phyloP scores from a whole-genome alignment of 2,888 invertebrate genomes.

The Trichogramma dendrolimi region DNA sequence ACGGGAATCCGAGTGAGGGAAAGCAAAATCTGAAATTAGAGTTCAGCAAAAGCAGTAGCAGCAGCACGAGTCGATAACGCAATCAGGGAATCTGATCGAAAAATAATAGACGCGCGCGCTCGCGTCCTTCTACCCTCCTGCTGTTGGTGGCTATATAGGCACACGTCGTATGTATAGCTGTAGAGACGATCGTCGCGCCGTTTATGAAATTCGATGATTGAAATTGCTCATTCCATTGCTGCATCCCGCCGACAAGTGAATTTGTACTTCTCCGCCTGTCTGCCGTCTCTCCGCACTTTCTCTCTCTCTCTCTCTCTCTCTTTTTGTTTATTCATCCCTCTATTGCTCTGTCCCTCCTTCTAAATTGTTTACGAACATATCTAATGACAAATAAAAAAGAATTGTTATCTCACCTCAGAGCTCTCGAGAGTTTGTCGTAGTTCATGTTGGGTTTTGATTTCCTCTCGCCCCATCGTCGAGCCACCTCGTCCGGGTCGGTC shows the following conservation, averaged over 20 bases:
- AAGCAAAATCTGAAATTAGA: slow-evolving; percentile 13
- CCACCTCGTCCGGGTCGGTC: slow-evolving; percentile 97
- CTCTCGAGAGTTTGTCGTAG: slow-evolving; percentile 97
- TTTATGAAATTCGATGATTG: slow-evolving; percentile 39
- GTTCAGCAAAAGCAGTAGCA: slow-evolving; percentile 8
- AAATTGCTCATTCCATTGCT: slow-evolving; percentile 34
- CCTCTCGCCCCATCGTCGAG: slow-evolving; percentile 96
- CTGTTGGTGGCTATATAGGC: no score
- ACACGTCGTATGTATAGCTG: not conserved
- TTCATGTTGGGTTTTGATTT: slow-evolving; percentile 99
- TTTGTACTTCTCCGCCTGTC: slow-evolving; percentile 19
- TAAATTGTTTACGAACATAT: not conserved
- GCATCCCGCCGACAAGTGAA: slow-evolving; percentile 21
- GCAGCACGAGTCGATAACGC: slow-evolving; percentile 39
- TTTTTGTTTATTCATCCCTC: slow-evolving; percentile 2
- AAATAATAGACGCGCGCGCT: slow-evolving; percentile 46
- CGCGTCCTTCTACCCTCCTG: slow-evolving; percentile 10
- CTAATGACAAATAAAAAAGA: not conserved
- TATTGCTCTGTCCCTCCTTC: not conserved
- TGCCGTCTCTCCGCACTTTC: slow-evolving; percentile 18
- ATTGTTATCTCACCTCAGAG: slow-evolving; percentile 68
- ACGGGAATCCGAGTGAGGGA: slow-evolving; percentile 10
- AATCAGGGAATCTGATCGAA: slow-evolving; percentile 51
- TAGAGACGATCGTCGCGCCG: not conserved
- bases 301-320: slow-evolving; percentile 27